A percentile compares a stretch with the other conserved stretches of the same genome.
phyloP scores from a whole-genome alignment of 2,888 invertebrate species.

The Watsonalla cultraria region DNA sequence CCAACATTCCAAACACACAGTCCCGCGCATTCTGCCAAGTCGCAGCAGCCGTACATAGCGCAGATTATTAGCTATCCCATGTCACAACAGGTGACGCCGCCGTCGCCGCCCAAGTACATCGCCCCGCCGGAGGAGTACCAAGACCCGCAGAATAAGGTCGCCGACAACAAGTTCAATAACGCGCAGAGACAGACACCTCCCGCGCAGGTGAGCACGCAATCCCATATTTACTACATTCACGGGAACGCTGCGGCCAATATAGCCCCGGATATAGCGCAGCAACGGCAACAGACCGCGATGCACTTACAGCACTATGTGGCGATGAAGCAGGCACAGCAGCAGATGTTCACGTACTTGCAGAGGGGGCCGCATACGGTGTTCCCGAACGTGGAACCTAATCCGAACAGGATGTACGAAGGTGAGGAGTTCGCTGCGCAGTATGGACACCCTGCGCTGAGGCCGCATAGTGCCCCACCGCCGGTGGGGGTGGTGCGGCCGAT shows the following conservation, averaged over 20 bases:
- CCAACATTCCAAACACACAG: slow-evolving; percentile 77
- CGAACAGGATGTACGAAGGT: slow-evolving; percentile 53
- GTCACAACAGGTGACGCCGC: slow-evolving; percentile 69
- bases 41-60: slow-evolving; percentile 69
- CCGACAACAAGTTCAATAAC: slow-evolving; percentile 46
- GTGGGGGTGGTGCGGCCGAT: slow-evolving; percentile 57
- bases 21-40: slow-evolving; percentile 64
- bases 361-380: slow-evolving; percentile 67
- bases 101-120: slow-evolving; percentile 66
- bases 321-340: slow-evolving; percentile 76
- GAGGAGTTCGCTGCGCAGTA: slow-evolving; percentile 59
- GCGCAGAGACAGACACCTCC: slow-evolving; percentile 37
- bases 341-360: slow-evolving; percentile 68
- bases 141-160: slow-evolving; percentile 59
- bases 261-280: slow-evolving; percentile 60
- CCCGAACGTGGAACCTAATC: slow-evolving; percentile 53
- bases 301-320: slow-evolving; percentile 74
- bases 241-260: slow-evolving; percentile 51
- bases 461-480: slow-evolving; percentile 63
- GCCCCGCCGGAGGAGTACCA: slow-evolving; percentile 73
- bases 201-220: slow-evolving; percentile 44
- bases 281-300: slow-evolving; percentile 70
- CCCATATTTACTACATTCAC: slow-evolving; percentile 69
- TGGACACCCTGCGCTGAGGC: slow-evolving; percentile 54
- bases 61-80: slow-evolving; percentile 71